These are phyloP conservation scores for Apantesis nais DNA, from an alignment of 2,888 invertebrate genomes.

Conservation along the genomic window DNA sequence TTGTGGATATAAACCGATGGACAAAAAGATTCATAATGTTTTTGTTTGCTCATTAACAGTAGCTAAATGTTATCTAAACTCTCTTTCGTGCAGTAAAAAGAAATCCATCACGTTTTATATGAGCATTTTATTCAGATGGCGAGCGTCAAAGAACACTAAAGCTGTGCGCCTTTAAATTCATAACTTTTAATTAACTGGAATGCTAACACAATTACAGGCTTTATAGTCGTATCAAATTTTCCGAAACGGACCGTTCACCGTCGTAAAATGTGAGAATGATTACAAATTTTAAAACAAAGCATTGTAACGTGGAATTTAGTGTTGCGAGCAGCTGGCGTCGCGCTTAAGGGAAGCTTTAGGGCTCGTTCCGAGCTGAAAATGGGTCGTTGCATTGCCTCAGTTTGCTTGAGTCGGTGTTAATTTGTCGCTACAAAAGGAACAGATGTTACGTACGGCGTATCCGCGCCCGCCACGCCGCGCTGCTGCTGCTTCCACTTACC, in stretches of 20 bases:
- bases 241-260: constrained; percentile 82
- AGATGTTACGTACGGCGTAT: constrained; percentile 69
- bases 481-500: constrained; percentile 14
- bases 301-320: constrained; percentile 83
- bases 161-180: constrained; percentile 81
- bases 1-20: constrained; percentile 56
- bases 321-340: constrained; percentile 75
- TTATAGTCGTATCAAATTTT: constrained; percentile 85
- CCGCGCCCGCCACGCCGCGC: constrained; percentile 26
- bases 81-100: constrained; percentile 64
- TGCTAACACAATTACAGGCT: constrained; percentile 83
- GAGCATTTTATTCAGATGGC: constrained; percentile 63
- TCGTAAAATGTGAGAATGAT: constrained; percentile 85
- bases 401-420: constrained; percentile 77
- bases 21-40: constrained; percentile 58
- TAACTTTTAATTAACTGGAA: constrained; percentile 85
- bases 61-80: constrained; percentile 64
- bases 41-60: constrained; percentile 66
- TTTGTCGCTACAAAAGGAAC: constrained; percentile 79
- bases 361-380: constrained; percentile 72
- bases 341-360: constrained; percentile 79
- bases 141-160: constrained; percentile 73
- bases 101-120: constrained; percentile 71
- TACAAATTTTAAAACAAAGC: constrained; percentile 85
- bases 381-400: constrained; percentile 74